Evolutionary conservation across 2,113 vertebrate genomes (phyloP), one percentile per base, ranked within the genome.

Genomic region (Tragulus kanchil): DNA sequence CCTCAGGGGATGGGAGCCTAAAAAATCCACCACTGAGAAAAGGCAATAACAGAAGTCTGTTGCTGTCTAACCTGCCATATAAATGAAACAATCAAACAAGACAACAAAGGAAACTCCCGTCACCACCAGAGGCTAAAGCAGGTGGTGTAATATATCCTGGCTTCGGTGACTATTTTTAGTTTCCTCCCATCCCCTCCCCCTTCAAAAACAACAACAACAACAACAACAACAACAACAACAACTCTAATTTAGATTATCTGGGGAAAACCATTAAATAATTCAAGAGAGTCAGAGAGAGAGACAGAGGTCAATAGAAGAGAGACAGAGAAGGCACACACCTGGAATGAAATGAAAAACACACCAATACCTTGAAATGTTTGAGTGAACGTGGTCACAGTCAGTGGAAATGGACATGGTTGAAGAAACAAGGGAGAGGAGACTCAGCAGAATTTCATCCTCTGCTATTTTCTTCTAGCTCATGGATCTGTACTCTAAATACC

Each of bases 61-160:
- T 97, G 98, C 98, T 99, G 98, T 98, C 98, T 98, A 99, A 98
- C 98, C 98, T 99, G 98, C 98, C 98, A 98, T 98, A 99, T 98
- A 99, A 99, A 99, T 99, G 98, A 99, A 99, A 99, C 98, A 99
- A 99, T 99, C 98, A 98, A 98, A 98, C 97, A 98, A 98, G 98
- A 98, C 98, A 98, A 98, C 98, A 98, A 99, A 99, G 98, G 98
- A 98, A 99, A 98, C 98, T 98, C 98, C 98, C 95, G 97, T 97
- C 97, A 98, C 95, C 97, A 98, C 98, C 98, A 98, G 98, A 98
- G 98, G 98, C 98, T 98, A 99, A 96, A 98, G 94, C 97, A 97
- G 98, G 98, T 98, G 97, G 90, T 98, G 98, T 98, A 98, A 99
- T 99, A 99, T 98, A 98, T 98, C 98, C 98, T 97, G 98, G 98